Base-by-base conservation (phyloP, 2,888 invertebrate species). In the Acrobasis consociella region DNA sequence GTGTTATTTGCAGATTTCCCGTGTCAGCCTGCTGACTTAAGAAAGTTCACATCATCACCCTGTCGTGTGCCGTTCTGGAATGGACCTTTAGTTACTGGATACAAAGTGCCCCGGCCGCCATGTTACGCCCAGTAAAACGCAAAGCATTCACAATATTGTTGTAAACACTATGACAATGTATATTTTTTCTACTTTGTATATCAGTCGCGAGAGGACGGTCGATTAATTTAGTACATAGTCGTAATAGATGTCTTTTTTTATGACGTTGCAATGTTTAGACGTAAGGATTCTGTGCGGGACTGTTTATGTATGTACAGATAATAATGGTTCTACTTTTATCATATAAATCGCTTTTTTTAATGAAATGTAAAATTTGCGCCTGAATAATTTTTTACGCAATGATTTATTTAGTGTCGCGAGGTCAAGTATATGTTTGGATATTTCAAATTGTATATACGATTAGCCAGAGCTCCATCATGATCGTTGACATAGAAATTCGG, bases 101-200 rank as follows among this genome's bases (percentile, higher is more conserved):
- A 64, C 64, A 63, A 53, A 61, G 69, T 65, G 67, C 31, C 60
- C 60, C 62, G 62, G 62, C 61, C 62, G 64, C 62, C 60, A 60
- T 58, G 16, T 51, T 63, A 60, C 56, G 50, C 66, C 64, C 62
- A 63, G 42, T 65, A 62, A 64, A 63, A 58, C 67, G 64, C 50
- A 58, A 65, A 53, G 59, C 67, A 68, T 63, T 62, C 69, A 67
- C 66, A 60, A 62, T 64, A 67, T 76, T 77, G 80, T 81, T 83
- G 82, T 82, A 76, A 80, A 81, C 72, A 75, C 79, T 78, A 80
- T 81, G 81, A 85, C 85, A 85, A 79, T 91, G 91, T 91, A 91
- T 88, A 91, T 91, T 90, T 91, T 90, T 90, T 88, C 83, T 88
- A 90, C 87, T 87, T 82, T 88, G 86, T 87, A 89, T 87, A 91